Evolutionary conservation across 1,140 invertebrate species (phyloP).

Genomic region (Oedothorax gibbosus): DNA sequence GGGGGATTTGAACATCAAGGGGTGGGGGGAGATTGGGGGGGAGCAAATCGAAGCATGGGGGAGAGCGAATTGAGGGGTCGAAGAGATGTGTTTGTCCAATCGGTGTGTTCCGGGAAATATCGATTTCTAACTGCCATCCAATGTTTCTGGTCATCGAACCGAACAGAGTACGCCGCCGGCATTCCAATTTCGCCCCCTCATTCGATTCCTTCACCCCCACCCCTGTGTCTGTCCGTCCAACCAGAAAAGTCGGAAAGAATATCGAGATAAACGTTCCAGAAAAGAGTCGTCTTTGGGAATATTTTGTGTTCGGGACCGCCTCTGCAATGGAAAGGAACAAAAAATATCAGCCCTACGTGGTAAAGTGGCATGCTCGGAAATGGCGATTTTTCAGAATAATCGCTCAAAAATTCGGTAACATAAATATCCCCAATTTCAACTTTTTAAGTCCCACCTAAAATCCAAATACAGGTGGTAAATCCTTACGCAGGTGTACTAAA

Average conservation of each 20-base stretch:
- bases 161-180: slow-evolving; percentile 40
- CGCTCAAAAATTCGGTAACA: too few species aligned
- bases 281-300: slow-evolving; percentile 13
- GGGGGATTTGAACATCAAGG: slow-evolving; percentile 8
- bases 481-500: too few species aligned
- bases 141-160: slow-evolving; percentile 60
- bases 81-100: slow-evolving; percentile 58
- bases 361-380: too few species aligned
- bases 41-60: slow-evolving; percentile 31
- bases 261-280: slow-evolving; percentile 33
- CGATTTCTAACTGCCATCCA: slow-evolving; percentile 60
- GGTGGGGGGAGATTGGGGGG: neutral
- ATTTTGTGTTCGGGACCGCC: neutral
- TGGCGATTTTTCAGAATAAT: too few species aligned
- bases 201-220: slow-evolving; percentile 17
- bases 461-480: too few species aligned
- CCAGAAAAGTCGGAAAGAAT: slow-evolving; percentile 12
- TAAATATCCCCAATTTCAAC: too few species aligned
- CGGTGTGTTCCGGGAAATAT: slow-evolving; percentile 55
- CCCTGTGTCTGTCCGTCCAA: neutral
- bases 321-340: slow-evolving; percentile 9
- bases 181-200: slow-evolving; percentile 18
- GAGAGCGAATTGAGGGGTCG: slow-evolving; percentile 7
- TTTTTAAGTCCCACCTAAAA: too few species aligned
- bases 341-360: neutral